Evolutionary conservation across 1,140 invertebrate genomes (phyloP).

Genomic region (Drosophila nasuta): DNA sequence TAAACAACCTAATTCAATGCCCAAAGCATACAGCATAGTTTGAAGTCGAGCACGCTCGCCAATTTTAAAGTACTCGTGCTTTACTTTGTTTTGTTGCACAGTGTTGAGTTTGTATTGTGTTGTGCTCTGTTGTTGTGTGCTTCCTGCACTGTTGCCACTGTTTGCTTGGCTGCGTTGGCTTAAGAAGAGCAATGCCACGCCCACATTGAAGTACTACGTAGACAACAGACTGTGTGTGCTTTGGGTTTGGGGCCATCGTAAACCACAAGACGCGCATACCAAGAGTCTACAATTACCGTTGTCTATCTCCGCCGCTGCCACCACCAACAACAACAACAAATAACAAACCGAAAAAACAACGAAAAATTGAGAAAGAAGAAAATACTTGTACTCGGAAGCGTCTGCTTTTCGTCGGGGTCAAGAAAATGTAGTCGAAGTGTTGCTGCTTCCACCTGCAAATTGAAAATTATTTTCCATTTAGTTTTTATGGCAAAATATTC

Average conservation of each 20-base stretch:
- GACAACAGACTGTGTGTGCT: constrained; percentile 9
- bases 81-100: constrained; percentile 6
- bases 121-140: constrained; percentile 49
- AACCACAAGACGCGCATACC: constrained; percentile 77
- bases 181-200: constrained; percentile 70
- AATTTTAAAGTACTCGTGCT: neutral
- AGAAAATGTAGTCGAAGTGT: neutral
- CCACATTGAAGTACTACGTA: constrained; percentile 7
- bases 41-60: neutral
- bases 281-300: constrained; percentile 75
- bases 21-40: neutral
- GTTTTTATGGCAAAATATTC: constrained; percentile 46
- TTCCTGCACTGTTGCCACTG: constrained; percentile 70
- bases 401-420: constrained; percentile 27
- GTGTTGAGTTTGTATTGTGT: constrained; percentile 20
- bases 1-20: too few species aligned
- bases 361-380: constrained; percentile 5
- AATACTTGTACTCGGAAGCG: constrained; percentile 36
- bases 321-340: constrained; percentile 20
- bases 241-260: constrained; percentile 53
- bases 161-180: constrained; percentile 72
- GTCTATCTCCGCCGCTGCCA: constrained; percentile 35
- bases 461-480: constrained; percentile 75
- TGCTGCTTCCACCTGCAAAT: constrained; percentile 57
- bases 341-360: constrained; percentile 7